These are phyloP conservation scores for Chitala chitala DNA, from an alignment of 2,113 vertebrate genomes.

Conservation along the genomic window DNA sequence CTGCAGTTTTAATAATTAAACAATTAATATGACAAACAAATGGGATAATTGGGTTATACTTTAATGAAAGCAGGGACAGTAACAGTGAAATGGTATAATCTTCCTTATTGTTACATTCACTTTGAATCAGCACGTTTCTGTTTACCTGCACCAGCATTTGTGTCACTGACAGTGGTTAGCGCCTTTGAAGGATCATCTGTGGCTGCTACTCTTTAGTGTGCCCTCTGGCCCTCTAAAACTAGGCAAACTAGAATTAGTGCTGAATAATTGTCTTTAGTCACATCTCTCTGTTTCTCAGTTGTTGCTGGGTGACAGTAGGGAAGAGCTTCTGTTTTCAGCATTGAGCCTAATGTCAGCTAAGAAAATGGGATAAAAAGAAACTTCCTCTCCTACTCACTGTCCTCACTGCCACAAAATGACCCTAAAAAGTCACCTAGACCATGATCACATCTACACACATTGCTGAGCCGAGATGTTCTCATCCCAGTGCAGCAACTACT, in stretches of 20 bases:
- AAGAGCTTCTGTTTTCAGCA: slow-evolving; percentile 56
- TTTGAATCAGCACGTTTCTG: no score
- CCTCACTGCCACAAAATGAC: not conserved
- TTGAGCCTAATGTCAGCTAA: slow-evolving; percentile 44
- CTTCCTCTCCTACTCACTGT: slow-evolving; percentile 27
- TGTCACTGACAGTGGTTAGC: no score
- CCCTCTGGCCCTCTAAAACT: slow-evolving; percentile 40
- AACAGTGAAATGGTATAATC: no score
- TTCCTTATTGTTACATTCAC: no score
- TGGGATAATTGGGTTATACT: no score
- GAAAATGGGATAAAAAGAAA: slow-evolving; percentile 54
- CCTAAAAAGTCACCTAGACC: slow-evolving; percentile 50
- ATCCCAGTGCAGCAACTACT: not conserved
- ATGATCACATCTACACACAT: slow-evolving; percentile 36
- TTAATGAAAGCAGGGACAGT: no score
- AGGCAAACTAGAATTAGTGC: slow-evolving; percentile 47
- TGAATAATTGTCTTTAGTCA: slow-evolving; percentile 59
- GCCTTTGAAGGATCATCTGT: no score
- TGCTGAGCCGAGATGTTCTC: not conserved
- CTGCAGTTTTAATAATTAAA: no score
- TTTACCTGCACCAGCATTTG: no score
- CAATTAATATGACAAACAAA: no score
- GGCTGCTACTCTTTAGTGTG: slow-evolving; percentile 8
- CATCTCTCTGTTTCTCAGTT: slow-evolving; percentile 55
- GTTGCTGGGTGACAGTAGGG: slow-evolving; percentile 56